These are phyloP conservation scores for Threskiornis aethiopicus DNA, from an alignment of 2,797 vertebrate genomes.

Conservation along the genomic window DNA sequence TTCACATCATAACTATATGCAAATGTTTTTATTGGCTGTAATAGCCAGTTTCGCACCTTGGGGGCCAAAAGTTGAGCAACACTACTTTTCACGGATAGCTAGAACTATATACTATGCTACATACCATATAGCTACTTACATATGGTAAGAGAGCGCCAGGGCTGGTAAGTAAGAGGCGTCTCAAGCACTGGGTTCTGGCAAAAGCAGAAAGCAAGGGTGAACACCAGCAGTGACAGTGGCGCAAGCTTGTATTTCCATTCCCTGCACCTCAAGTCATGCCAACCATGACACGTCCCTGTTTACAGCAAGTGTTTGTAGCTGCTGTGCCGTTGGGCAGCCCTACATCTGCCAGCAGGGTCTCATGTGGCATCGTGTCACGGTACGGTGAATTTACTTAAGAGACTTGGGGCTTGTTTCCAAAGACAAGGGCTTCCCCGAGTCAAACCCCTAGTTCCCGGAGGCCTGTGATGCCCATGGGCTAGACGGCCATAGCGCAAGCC, in stretches of 20 bases:
- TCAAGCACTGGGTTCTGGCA: not conserved
- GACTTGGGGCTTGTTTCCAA: not conserved
- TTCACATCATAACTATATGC: not conserved
- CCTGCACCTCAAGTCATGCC: not conserved
- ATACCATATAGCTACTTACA: not conserved
- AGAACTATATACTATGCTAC: not conserved
- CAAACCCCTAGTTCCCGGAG: rapidly evolving
- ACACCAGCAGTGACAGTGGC: not conserved
- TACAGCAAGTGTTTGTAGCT: not conserved
- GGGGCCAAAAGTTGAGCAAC: not conserved
- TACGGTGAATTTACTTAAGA: not conserved
- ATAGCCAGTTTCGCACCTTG: not conserved
- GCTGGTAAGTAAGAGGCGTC: not conserved
- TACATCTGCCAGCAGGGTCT: not conserved
- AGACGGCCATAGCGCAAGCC: rapidly evolving
- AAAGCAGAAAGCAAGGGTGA: not conserved
- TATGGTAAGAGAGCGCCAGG: rapidly evolving
- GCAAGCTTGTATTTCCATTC: not conserved
- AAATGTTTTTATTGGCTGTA: not conserved
- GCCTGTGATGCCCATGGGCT: rapidly evolving
- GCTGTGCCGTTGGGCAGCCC: rapidly evolving
- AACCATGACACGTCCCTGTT: not conserved
- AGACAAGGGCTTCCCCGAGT: not conserved
- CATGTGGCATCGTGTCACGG: not conserved
- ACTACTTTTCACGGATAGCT: not conserved